Evolutionary conservation across 1,140 invertebrate species (phyloP), one percentile per base, ranked within the genome.

Genomic region (Parasteatoda tepidariorum): DNA sequence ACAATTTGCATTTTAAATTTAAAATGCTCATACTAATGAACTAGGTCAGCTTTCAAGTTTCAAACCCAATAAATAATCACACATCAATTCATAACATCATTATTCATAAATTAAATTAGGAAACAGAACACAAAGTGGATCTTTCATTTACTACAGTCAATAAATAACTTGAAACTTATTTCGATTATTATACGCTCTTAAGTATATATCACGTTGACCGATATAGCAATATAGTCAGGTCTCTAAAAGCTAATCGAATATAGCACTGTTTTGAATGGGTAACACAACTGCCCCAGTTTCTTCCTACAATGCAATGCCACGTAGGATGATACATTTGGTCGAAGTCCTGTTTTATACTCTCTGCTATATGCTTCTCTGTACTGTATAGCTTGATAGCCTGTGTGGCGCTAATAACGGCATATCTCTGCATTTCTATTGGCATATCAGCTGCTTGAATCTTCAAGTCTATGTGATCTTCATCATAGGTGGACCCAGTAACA

Each of bases 261-360:
- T 87, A 87, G 59, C 86, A 86, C 55, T 86, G 82, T 48, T 86
- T 86, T 3, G 86, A 86, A 71, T 87, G 87, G 0, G 87, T 87
- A 3, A 87, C 86, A 83, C 87, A 87, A 15, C 84, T 86, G 18
- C 86, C 86, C 87, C 87, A 87, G 81, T 87, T 87, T 24, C 86
- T 62, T 2, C 87, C 87, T 7, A 87, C 87, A 30, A 87, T 87
- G 74, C 87, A 87, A 59, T 87, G 87, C 87, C 87, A 87, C 7
- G 86, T 87, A 7, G 87, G 86, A 13, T 85, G 78, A 34, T 86
- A 87, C 24, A 86, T 30, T 22, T 85, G 75, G 83, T 87, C 87
- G 54, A 87, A 87, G 64, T 87, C 87, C 68, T 87, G 87, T 54
- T 87, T 87, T 31, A 87, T 86, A 54, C 85, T 86, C 66, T 87